Conservation (phyloP, 2,888 invertebrate genomes). For the Spilarctia lutea region DNA sequence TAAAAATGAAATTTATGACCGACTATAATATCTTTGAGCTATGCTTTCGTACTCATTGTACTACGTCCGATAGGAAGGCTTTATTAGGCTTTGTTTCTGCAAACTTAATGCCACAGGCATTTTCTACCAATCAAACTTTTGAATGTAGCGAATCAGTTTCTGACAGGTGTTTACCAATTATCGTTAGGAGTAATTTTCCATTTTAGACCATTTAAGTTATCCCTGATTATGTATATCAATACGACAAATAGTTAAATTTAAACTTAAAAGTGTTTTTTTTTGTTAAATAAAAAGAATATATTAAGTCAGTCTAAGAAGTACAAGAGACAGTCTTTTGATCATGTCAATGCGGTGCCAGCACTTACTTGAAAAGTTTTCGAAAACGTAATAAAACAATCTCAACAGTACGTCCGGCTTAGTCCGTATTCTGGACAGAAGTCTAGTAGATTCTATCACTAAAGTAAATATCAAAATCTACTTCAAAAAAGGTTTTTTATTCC, state of each 20-base stretch:
- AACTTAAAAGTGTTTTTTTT: neutral
- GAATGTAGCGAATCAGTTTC: too few relatives aligned
- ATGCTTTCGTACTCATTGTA: neutral
- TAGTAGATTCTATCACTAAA: neutral
- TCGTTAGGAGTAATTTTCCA: too few relatives aligned
- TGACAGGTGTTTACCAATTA: too few relatives aligned
- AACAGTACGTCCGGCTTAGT: constrained; percentile 11
- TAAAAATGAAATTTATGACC: neutral
- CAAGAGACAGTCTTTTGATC: constrained; percentile 47
- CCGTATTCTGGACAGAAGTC: neutral
- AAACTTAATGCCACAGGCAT: too few relatives aligned
- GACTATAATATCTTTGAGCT: neutral
- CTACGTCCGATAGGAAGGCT: neutral
- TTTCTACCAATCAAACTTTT: too few relatives aligned
- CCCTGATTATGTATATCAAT: neutral
- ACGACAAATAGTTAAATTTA: neutral
- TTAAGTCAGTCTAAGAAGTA: constrained; percentile 12
- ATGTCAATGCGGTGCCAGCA: constrained; percentile 36
- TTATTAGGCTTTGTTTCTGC: neutral
- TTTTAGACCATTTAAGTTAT: too few relatives aligned
- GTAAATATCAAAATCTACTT: neutral
- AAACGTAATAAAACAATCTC: constrained; percentile 34
- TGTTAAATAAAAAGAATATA: neutral
- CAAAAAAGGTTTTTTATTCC: neutral
- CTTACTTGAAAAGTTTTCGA: constrained; percentile 36